These are phyloP conservation scores for Camelus bactrianus DNA, from an alignment of 2,113 vertebrate genomes.

Conservation along the genomic window DNA sequence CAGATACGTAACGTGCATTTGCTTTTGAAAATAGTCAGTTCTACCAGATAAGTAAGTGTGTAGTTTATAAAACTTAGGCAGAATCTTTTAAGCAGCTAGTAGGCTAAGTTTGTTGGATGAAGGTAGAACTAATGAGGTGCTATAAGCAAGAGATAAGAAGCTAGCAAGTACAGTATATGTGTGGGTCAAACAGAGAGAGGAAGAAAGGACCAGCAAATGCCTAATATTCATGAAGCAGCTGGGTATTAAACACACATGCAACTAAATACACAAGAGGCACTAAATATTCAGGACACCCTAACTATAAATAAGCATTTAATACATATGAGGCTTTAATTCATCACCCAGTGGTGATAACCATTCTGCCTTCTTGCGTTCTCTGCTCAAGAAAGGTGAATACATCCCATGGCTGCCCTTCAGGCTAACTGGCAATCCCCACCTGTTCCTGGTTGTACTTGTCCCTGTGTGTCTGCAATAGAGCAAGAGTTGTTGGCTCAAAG, in stretches of 20 bases:
- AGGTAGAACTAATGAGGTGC: background rate
- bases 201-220: background rate
- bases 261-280: background rate
- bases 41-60: background rate
- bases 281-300: background rate
- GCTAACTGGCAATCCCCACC: background rate
- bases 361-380: background rate
- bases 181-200: background rate
- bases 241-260: background rate
- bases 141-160: background rate
- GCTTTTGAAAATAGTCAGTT: background rate
- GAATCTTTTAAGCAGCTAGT: background rate
- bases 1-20: background rate
- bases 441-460: background rate
- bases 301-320: background rate
- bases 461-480: background rate
- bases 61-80: background rate
- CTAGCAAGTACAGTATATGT: background rate
- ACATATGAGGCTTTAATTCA: background rate
- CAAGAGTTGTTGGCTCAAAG: background rate
- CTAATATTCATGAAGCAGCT: background rate
- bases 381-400: background rate
- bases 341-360: background rate
- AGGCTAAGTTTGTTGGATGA: background rate
- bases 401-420: background rate